These are phyloP conservation scores for Holotrichia oblita DNA, from an alignment of 1,140 invertebrate species.

Conservation along the genomic window DNA sequence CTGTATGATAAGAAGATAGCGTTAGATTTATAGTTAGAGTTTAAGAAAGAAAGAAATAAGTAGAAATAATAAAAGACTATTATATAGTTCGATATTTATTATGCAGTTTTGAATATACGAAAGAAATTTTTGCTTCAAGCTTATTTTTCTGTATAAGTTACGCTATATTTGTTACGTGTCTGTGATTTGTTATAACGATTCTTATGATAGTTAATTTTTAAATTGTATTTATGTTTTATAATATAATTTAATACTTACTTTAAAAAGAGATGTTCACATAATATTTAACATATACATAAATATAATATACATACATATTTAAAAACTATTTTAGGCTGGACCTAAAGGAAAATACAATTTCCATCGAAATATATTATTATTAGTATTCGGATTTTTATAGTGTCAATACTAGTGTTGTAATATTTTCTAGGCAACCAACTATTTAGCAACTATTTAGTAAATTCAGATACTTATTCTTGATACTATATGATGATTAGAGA, in stretches of 20 bases:
- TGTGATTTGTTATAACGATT: constrained; percentile 28
- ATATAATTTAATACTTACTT: neutral
- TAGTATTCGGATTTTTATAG: no score
- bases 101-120: neutral
- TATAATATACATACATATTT: neutral
- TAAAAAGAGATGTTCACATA: neutral
- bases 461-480: no score
- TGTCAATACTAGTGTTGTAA: no score
- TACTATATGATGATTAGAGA: no score
- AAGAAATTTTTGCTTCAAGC: neutral
- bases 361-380: constrained; percentile 15
- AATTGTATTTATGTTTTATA: constrained; percentile 7
- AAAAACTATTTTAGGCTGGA: constrained; percentile 5
- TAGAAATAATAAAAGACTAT: no score
- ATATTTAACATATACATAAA: neutral
- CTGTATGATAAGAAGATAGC: neutral
- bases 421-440: no score
- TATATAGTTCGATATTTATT: no score
- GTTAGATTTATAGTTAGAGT: neutral
- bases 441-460: no score
- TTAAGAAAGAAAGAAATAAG: neutral
- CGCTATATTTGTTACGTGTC: constrained; percentile 13
- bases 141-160: neutral
- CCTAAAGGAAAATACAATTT: constrained; percentile 8
- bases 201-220: neutral